Evolutionary conservation across 1,140 invertebrate species (phyloP).

Genomic region (Ostrea denselamellosa): DNA sequence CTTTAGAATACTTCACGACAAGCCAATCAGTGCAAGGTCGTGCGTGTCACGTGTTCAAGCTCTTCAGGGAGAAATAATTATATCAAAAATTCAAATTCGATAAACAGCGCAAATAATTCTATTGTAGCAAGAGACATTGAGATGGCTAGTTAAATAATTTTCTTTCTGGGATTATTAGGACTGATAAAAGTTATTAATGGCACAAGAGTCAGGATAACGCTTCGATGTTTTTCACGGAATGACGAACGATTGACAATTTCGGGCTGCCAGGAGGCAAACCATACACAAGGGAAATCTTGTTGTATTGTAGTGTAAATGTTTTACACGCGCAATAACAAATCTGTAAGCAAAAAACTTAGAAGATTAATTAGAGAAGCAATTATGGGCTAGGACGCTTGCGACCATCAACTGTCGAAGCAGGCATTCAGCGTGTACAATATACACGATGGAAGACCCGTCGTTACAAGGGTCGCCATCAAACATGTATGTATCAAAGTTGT

Average conservation of each 20-base stretch:
- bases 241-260: conserved; percentile 41
- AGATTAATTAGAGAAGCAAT: conserved; percentile 40
- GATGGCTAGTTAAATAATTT: conserved; percentile 56
- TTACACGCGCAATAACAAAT: conserved; percentile 47
- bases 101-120: conserved; percentile 55
- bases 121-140: conserved; percentile 51
- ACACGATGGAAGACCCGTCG: conserved; percentile 8
- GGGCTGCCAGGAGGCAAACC: conserved; percentile 38
- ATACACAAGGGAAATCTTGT: conserved; percentile 50
- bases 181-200: conserved; percentile 55
- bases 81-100: conserved; percentile 54
- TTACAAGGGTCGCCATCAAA: conserved; percentile 12
- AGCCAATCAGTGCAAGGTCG: conserved; percentile 51
- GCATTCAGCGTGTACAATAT: conserved; percentile 15
- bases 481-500: conserved; percentile 5
- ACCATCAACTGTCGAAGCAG: conserved; percentile 22
- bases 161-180: conserved; percentile 54
- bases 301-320: conserved; percentile 54
- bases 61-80: conserved; percentile 52
- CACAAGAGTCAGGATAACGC: conserved; percentile 31
- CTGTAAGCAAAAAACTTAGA: conserved; percentile 44
- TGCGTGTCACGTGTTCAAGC: conserved; percentile 24
- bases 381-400: background rate
- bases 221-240: conserved; percentile 36
- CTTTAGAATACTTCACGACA: conserved; percentile 19